Evolutionary conservation across 23 tunicate species (phyloP).

Genomic region (Corella eumyota): DNA sequence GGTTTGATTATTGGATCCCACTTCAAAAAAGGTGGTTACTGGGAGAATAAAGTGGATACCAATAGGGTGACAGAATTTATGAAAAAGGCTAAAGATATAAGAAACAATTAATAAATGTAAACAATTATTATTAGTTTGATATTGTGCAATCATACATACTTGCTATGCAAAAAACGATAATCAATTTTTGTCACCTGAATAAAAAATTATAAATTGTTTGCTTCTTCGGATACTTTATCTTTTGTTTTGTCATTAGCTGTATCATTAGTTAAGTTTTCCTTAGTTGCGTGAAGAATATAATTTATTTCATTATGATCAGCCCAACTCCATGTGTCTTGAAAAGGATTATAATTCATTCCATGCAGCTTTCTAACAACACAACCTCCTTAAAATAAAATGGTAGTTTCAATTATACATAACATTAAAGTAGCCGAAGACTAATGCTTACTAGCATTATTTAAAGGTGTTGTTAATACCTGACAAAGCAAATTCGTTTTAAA

Average conservation of each 20-base stretch:
- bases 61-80: slow-evolving; percentile 36
- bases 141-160: too few relatives aligned
- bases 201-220: too few relatives aligned
- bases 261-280: neutral
- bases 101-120: too few relatives aligned
- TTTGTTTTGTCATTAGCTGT: too few relatives aligned
- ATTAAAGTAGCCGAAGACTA: too few relatives aligned
- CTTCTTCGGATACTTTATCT: too few relatives aligned
- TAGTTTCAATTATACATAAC: neutral
- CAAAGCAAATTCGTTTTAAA: too few relatives aligned
- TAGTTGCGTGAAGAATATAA: slow-evolving; percentile 68
- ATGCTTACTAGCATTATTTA: too few relatives aligned
- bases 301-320: slow-evolving; percentile 21
- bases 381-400: neutral
- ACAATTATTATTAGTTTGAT: too few relatives aligned
- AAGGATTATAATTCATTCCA: slow-evolving; percentile 68
- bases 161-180: too few relatives aligned
- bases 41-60: slow-evolving; percentile 53
- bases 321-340: slow-evolving; percentile 68
- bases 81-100: slow-evolving; percentile 22
- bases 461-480: too few relatives aligned
- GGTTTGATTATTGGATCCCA: slow-evolving; percentile 70
- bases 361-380: slow-evolving; percentile 54
- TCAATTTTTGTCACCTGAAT: too few relatives aligned
- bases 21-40: slow-evolving; percentile 50